Percentiles rank a stretch among this genome's conserved stretches.
These are phyloP conservation scores for Simalia tracyae DNA, from an alignment of 2,797 vertebrate species.

Conservation along the genomic window DNA sequence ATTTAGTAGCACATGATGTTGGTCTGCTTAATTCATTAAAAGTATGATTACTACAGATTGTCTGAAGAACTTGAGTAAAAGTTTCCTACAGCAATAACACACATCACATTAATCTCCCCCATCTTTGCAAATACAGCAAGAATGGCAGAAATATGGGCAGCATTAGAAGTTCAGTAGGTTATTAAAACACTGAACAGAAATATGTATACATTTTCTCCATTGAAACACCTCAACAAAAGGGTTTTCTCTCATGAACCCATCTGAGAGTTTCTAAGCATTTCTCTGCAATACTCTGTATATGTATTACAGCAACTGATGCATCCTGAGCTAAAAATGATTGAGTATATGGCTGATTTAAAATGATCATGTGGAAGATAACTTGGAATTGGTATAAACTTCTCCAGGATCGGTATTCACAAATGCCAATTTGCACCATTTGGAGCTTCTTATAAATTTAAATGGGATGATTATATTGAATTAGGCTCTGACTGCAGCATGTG, in stretches of 20 bases:
- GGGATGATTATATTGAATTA: background rate
- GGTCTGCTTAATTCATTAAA: conserved; percentile 27
- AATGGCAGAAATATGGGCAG: background rate
- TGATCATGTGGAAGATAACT: background rate
- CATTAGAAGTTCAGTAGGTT: conserved; percentile 19
- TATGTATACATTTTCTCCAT: background rate
- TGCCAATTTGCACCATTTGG: background rate
- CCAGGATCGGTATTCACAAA: background rate
- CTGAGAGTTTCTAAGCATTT: background rate
- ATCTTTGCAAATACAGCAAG: background rate
- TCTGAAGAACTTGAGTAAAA: conserved; percentile 10
- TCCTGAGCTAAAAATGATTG: background rate
- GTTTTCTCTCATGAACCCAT: background rate
- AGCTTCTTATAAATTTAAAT: background rate
- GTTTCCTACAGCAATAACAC: conserved; percentile 10
- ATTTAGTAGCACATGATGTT: conserved; percentile 8
- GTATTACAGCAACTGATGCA: background rate
- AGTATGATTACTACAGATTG: conserved; percentile 6
- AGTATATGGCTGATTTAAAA: background rate
- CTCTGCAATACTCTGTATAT: background rate
- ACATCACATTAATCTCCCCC: conserved; percentile 15
- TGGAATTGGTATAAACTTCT: background rate
- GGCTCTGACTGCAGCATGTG: background rate
- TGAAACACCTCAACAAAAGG: background rate
- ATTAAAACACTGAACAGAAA: background rate